Base-by-base conservation (phyloP, 2,797 vertebrate genomes). In the Sebastes minor region DNA sequence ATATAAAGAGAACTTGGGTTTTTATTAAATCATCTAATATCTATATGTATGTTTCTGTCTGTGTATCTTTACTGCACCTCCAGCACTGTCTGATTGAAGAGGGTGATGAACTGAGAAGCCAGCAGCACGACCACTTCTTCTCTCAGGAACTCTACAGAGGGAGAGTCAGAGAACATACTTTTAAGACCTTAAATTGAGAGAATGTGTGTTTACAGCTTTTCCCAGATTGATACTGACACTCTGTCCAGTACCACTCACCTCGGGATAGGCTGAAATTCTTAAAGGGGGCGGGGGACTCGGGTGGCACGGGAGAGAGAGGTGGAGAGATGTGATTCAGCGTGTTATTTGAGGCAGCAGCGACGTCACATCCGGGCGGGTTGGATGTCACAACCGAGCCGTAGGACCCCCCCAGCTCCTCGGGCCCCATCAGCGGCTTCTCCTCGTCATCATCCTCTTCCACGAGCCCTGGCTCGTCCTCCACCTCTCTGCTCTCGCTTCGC, bases 41-140 rank as follows among this genome's bases (percentile, higher is more conserved):
- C 27, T 71, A 52, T 65, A 12, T 76, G 30, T 46, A 22, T 71
- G 57, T 49, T 64, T 65, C 11, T 33, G 23, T 49, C 8, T 53
- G 14, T 46, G 71, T 78, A 33, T 56, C 28, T 83, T 27, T 61
- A 66, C 8, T 67, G 28, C 49, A 97, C 97, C 95, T 97, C 97
- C 61, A 97, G 76, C 1, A 96, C 96, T 0, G 96, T 97, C 84
- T 97, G 96, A 88, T 97, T 97, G 89, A 97, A 97, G 73, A 97
- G 95, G 2, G 95, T 97, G 86, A 97, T 95, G 84, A 97, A 97
- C 83, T 97, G 97, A 80, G 96, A 96, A 1, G 95, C 93, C 68
- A 97, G 89, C 72, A 97, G 93, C 59, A 97, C 96, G 35, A 97
- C 90, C 77, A 97, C 95, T 22, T 97, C 96, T 82, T 97, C 97